Conservation (phyloP, 2,797 vertebrate genomes). For the Lepidocolaptes lacrymiger region DNA sequence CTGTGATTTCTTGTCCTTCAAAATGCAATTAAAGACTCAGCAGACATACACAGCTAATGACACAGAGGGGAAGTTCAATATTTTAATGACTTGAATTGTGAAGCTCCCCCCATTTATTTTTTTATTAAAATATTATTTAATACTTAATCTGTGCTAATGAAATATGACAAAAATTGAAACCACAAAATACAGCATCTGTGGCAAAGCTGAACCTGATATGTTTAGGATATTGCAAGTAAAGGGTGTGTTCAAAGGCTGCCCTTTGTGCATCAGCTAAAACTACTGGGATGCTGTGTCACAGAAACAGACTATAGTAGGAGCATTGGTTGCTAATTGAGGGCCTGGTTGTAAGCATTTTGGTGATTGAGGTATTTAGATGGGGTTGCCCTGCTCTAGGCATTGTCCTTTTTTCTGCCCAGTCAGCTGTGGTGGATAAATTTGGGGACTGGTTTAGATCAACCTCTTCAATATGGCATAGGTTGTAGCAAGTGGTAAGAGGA, state of each 20-base stretch:
- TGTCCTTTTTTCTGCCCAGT: not conserved
- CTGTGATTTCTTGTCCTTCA: constrained; percentile 31
- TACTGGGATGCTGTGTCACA: accelerated
- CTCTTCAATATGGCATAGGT: not conserved
- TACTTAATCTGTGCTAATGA: not conserved
- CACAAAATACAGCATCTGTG: not conserved
- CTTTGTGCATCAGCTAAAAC: not conserved
- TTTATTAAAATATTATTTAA: constrained; percentile 8
- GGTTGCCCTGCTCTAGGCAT: not conserved
- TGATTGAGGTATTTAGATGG: not conserved
- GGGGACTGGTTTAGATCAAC: not conserved
- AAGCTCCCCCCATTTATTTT: not conserved
- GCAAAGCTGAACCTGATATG: not conserved
- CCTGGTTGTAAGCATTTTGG: not conserved
- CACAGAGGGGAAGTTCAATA: not conserved
- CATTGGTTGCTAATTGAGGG: not conserved
- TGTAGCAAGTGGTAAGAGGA: not conserved
- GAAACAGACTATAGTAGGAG: not conserved
- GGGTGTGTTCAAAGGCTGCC: not conserved
- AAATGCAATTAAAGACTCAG: not conserved
- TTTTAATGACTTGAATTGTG: constrained; percentile 27
- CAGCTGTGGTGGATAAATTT: not conserved
- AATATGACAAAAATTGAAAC: not conserved
- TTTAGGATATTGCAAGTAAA: not conserved
- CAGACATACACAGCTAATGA: constrained; percentile 4